Evolutionary conservation across 2,888 invertebrate species (phyloP).

Genomic region (Allolobophora icterica): DNA sequence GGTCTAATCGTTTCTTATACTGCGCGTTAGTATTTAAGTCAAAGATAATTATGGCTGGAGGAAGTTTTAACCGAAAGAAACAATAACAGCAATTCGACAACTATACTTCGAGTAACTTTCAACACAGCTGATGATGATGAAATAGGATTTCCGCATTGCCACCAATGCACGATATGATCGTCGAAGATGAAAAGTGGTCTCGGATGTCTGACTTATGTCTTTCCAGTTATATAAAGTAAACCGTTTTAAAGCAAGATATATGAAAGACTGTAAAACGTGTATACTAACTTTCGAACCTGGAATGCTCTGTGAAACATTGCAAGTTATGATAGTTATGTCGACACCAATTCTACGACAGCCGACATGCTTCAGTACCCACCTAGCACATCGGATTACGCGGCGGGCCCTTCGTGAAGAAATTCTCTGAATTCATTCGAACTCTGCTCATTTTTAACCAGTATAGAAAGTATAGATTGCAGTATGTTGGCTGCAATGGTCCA

Average conservation of each 20-base stretch:
- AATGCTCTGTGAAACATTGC: background rate
- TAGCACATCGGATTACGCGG: background rate
- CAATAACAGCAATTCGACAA: background rate
- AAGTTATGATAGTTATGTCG: background rate
- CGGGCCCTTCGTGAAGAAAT: background rate
- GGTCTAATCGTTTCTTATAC: background rate
- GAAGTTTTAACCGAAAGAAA: background rate
- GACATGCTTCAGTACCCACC: background rate
- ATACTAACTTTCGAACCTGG: background rate
- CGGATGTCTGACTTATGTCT: background rate
- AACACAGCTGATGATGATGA: constrained; percentile 32
- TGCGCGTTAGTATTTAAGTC: background rate
- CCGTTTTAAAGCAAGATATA: background rate
- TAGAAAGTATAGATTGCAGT: too few relatives aligned
- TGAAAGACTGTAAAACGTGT: background rate
- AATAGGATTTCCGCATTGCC: background rate
- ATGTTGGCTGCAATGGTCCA: too few relatives aligned
- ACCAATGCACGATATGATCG: background rate
- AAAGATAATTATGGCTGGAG: background rate
- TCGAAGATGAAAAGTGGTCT: background rate
- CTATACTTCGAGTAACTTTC: background rate
- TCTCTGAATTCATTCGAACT: too few relatives aligned
- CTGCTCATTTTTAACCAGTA: too few relatives aligned
- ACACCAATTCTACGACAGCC: background rate
- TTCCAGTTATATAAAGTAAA: background rate